Evolutionary conservation across 2,888 invertebrate species (phyloP).

Genomic region (Pyrrhosoma nymphula): DNA sequence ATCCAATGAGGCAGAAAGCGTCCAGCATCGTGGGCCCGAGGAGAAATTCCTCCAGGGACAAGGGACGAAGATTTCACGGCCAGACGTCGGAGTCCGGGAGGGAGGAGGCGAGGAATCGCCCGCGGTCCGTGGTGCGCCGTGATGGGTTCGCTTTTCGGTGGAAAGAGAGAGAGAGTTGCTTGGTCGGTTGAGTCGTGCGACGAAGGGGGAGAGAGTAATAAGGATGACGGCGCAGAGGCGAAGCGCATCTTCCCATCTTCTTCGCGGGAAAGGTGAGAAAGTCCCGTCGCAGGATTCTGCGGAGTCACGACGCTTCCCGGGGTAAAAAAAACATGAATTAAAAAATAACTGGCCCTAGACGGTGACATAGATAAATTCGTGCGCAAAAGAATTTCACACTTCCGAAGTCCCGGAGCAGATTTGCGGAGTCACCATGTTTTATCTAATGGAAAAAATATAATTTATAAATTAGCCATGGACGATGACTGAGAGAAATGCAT

Average conservation of each 20-base stretch:
- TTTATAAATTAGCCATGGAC: too few relatives aligned
- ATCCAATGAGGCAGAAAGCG: slow-evolving; percentile 6
- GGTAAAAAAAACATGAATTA: too few relatives aligned
- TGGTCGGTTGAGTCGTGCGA: not conserved
- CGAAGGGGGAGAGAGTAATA: not conserved
- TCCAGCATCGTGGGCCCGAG: not conserved
- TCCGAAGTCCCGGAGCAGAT: too few relatives aligned
- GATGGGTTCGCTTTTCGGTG: not conserved
- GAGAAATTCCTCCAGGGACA: slow-evolving; percentile 19
- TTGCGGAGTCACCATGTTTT: too few relatives aligned
- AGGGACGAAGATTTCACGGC: not conserved
- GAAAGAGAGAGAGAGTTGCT: not conserved
- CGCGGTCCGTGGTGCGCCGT: too few relatives aligned
- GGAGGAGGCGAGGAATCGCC: not conserved
- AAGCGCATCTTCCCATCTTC: not conserved
- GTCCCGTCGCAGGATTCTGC: not conserved
- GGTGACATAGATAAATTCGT: too few relatives aligned
- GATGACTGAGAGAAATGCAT: too few relatives aligned
- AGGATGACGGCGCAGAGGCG: not conserved
- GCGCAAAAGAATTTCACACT: too few relatives aligned
- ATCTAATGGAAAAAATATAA: too few relatives aligned
- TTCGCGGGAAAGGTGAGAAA: not conserved
- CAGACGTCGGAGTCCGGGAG: not conserved
- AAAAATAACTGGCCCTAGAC: too few relatives aligned
- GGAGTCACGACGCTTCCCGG: too few relatives aligned